These are phyloP conservation scores for Sitodiplosis mosellana DNA, from an alignment of 1,140 invertebrate genomes.

Conservation along the genomic window DNA sequence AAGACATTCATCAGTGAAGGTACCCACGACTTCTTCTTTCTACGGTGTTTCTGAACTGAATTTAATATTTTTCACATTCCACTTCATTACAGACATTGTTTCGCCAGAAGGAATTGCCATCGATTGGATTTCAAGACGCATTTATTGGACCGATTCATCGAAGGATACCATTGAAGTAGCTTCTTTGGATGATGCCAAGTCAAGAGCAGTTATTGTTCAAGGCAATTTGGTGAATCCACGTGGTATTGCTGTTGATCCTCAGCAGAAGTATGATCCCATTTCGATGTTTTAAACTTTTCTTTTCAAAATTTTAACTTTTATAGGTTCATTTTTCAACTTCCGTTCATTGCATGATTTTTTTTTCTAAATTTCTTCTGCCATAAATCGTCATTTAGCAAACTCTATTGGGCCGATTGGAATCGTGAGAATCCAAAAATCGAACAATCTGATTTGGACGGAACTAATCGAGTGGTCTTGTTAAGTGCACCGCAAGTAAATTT, in stretches of 20 bases:
- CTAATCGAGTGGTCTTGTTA: conserved; percentile 50
- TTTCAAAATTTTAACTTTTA: no score
- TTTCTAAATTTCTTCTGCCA: no score
- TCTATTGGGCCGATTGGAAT: conserved; percentile 98
- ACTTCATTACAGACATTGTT: conserved; percentile 40
- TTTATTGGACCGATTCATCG: conserved; percentile 93
- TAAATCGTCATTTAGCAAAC: no score
- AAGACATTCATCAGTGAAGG: conserved; percentile 39
- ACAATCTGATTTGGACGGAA: conserved; percentile 82
- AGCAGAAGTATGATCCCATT: conserved; percentile 45
- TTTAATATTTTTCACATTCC: neutral
- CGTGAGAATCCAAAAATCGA: conserved; percentile 82
- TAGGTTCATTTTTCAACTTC: no score
- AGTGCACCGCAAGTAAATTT: conserved; percentile 38
- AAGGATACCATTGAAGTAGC: conserved; percentile 81
- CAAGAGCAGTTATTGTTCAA: conserved; percentile 57
- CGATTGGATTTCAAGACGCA: conserved; percentile 77
- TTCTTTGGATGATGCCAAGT: conserved; percentile 56
- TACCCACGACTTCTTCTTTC: conserved; percentile 17
- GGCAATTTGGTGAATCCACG: conserved; percentile 74
- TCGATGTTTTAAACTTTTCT: neutral
- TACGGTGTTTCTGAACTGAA: neutral
- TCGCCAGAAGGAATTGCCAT: conserved; percentile 86
- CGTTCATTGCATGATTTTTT: no score
- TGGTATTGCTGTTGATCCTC: conserved; percentile 85